A percentile compares a stretch with the other conserved stretches of the same genome.
These are phyloP conservation scores for Capromys pilorides DNA, from an alignment of 2,797 vertebrate species.

Conservation along the genomic window DNA sequence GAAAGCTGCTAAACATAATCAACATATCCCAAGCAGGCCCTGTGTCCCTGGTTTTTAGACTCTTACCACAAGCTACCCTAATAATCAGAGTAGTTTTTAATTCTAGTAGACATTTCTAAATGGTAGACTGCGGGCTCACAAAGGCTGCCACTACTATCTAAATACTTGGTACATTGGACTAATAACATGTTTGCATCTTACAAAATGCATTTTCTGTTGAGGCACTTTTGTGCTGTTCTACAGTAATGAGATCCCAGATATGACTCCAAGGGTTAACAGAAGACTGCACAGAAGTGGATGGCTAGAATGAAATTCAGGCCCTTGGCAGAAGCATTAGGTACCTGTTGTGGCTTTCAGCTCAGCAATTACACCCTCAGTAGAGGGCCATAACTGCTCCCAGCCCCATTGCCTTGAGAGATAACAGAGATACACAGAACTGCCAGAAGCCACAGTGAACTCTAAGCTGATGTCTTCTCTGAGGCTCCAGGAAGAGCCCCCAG, in stretches of 20 bases:
- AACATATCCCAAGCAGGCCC: not conserved
- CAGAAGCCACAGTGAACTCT: not conserved
- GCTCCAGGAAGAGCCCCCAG: not conserved
- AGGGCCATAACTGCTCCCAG: not conserved
- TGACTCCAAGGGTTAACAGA: not conserved
- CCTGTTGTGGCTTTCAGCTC: too few relatives aligned
- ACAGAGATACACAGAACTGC: not conserved
- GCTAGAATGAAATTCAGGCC: slow-evolving; percentile 5
- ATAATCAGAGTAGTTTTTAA: slow-evolving; percentile 31
- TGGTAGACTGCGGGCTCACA: not conserved
- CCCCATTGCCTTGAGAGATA: not conserved
- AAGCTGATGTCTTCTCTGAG: not conserved
- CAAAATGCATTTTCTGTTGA: slow-evolving; percentile 54
- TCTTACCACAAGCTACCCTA: not conserved
- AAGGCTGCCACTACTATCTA: not conserved
- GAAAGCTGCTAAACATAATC: not conserved
- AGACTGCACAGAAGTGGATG: not conserved
- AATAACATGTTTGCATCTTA: slow-evolving; percentile 63
- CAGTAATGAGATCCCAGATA: slow-evolving; percentile 40
- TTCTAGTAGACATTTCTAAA: slow-evolving; percentile 25
- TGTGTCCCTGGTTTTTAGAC: not conserved
- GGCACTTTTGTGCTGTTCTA: slow-evolving; percentile 55
- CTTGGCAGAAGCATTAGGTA: not conserved
- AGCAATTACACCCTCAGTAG: not conserved
- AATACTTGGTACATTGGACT: slow-evolving; percentile 4